These are phyloP conservation scores for Philantomba maxwellii DNA, from an alignment of 2,113 vertebrate genomes.

Conservation along the genomic window DNA sequence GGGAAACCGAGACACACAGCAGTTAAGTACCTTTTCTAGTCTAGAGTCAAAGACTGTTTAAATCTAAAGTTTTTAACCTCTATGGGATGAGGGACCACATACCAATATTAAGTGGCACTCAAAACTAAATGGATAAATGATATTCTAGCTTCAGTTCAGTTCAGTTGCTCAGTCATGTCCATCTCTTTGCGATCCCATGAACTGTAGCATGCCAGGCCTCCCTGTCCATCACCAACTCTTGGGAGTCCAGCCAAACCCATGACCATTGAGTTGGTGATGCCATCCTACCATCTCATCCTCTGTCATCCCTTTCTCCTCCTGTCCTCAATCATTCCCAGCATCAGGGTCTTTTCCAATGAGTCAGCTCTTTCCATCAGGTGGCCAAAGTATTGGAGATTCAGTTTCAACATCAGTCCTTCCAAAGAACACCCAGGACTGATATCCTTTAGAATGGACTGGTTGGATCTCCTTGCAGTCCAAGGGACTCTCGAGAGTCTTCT, in stretches of 20 bases:
- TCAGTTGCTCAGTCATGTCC: fast-evolving
- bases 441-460: background rate
- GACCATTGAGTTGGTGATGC: background rate
- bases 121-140: background rate
- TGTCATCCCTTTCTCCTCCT: background rate
- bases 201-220: background rate
- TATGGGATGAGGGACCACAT: background rate
- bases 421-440: background rate
- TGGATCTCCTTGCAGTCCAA: background rate
- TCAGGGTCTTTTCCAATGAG: background rate
- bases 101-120: background rate
- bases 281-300: background rate
- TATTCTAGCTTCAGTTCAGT: background rate
- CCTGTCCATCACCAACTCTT: background rate
- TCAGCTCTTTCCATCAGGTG: background rate
- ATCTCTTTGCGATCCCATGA: background rate
- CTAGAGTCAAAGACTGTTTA: background rate
- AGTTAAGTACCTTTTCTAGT: background rate
- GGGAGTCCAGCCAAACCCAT: background rate
- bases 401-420: background rate
- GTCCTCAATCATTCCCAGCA: background rate
- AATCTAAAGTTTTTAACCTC: background rate
- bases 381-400: background rate
- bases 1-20: background rate
- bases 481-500: background rate